Evolutionary conservation across 2,113 vertebrate genomes (phyloP), one percentile per base, ranked within the genome.

Genomic region (Tringa solitaria): DNA sequence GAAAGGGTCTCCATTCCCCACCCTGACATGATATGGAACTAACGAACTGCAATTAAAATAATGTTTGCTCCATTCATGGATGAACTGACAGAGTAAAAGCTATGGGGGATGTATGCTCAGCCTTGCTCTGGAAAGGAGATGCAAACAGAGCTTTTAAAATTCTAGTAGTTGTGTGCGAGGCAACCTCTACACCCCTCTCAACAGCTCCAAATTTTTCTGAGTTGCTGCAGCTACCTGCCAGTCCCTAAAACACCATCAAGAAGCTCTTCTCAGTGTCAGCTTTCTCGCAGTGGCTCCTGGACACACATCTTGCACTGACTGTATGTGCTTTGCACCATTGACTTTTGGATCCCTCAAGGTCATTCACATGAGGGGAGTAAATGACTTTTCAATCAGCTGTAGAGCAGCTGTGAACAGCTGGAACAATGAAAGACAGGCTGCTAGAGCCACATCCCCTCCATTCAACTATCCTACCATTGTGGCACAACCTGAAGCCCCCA

Each of bases 31-130:
- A 96, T 59, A 84, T 80, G 84, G 81, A 96, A 93, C 61, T 67
- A 81, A 89, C 90, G 65, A 85, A 81, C 75, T 95, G 72, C 77
- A 81, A 77, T 95, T 93, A 91, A 91, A 60, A 12, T 74, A 93
- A 85, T 2, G 4, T 87, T 94, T 81, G 22, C 33, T 93, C 72
- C 73, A 67, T 82, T 93, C 84, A 78, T 59, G 93, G 87, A 88
- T 65, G 37, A 90, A 89, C n/a, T 27, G 72, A 61, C 84, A 89
- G 86, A 73, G 77, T 84, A 41, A 65, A 91, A 93, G 50, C 60
- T 79, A 56, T 1, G 0, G 61, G 48, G 41, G 45, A 67, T 23
- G 23, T 56, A 37, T 13, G 30, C 61, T 82, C n/a, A n/a, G 32
- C 35, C 53, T 30, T 28, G 26, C 23, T 76, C 45, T 59, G 45